These are phyloP conservation scores for Oenanthe oenanthe DNA, from an alignment of 2,113 vertebrate species.

Conservation along the genomic window DNA sequence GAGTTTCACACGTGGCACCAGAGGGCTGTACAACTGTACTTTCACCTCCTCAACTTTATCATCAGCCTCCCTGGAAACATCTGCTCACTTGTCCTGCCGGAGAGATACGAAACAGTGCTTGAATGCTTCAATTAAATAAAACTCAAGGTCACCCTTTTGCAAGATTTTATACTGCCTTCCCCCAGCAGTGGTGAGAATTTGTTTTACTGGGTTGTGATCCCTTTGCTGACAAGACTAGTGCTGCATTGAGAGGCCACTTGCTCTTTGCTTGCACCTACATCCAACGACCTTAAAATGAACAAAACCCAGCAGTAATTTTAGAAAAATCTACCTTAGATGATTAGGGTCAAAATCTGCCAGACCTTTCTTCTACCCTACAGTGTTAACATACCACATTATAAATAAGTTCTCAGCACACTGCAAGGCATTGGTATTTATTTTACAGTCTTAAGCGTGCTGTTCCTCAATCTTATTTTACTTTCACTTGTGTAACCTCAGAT, in stretches of 20 bases:
- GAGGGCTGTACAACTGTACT: neutral
- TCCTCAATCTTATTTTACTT: neutral
- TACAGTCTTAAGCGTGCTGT: neutral
- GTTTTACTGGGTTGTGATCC: neutral
- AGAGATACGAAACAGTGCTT: neutral
- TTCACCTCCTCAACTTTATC: neutral
- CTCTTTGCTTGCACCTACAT: neutral
- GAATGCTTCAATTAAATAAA: slow-evolving; percentile 27
- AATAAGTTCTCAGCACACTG: neutral
- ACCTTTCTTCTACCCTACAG: neutral
- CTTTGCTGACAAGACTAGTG: neutral
- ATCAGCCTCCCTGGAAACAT: neutral
- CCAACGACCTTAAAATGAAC: neutral
- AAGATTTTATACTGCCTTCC: neutral
- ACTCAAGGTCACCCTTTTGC: neutral
- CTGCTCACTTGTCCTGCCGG: neutral
- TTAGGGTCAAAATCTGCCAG: neutral
- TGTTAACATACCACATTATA: neutral
- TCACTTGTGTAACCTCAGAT: neutral
- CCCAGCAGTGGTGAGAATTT: neutral
- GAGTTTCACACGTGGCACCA: neutral
- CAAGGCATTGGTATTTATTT: neutral
- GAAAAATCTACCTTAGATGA: neutral
- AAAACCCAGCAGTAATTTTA: neutral
- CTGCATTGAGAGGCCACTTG: neutral